A percentile compares a stretch with the other conserved stretches of the same genome.
phyloP scores from a whole-genome alignment of 2,888 invertebrate genomes.

The Cephus sareptanus region DNA sequence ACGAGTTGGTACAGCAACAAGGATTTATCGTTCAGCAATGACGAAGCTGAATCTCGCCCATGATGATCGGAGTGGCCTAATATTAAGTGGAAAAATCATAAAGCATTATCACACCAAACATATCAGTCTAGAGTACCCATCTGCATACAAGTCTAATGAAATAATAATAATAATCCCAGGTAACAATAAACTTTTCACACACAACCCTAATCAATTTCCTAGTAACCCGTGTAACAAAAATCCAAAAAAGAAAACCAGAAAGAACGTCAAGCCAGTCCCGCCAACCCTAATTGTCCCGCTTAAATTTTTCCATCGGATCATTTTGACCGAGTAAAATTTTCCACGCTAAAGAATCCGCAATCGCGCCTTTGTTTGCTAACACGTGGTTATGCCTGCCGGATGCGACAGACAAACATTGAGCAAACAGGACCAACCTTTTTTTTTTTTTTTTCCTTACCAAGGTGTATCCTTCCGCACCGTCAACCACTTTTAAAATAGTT shows the following conservation, averaged over 20 bases:
- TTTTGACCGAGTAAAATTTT: not conserved
- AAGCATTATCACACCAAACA: not conserved
- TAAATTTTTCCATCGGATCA: not conserved
- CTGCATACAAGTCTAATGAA: not conserved
- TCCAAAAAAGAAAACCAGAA: no score
- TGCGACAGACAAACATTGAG: not conserved
- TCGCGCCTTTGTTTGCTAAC: not conserved
- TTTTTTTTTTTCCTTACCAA: not conserved
- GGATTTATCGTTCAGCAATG: constrained; percentile 19
- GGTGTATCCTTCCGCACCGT: not conserved
- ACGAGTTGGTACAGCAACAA: constrained; percentile 12
- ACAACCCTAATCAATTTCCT: not conserved
- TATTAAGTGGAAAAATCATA: not conserved
- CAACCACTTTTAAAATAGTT: not conserved
- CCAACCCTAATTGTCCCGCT: no score
- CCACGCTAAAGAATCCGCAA: not conserved
- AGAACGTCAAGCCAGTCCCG: no score
- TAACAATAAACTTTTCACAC: not conserved
- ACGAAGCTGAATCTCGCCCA: constrained; percentile 7
- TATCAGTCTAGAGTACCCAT: not conserved
- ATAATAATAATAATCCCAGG: not conserved
- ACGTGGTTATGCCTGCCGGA: not conserved
- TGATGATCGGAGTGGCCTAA: not conserved
- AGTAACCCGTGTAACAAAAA: no score
- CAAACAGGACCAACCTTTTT: not conserved